Evolutionary conservation across 2,113 vertebrate genomes (phyloP).

Genomic region (Parus major): DNA sequence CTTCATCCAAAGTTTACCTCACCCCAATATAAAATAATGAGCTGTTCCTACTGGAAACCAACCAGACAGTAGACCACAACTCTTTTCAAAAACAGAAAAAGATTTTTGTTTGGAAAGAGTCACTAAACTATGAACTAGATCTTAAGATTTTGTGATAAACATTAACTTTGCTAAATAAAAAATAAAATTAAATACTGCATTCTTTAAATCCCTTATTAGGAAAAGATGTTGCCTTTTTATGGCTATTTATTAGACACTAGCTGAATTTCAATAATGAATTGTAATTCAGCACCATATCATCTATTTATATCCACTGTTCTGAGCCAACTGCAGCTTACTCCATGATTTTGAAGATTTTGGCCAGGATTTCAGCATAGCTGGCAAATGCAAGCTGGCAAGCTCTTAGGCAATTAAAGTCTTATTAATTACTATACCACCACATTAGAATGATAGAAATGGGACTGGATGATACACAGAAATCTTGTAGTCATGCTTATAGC

Average conservation of each 20-base stretch:
- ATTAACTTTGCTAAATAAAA: not conserved
- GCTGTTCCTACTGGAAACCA: not conserved
- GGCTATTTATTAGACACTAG: not conserved
- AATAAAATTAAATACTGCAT: not conserved
- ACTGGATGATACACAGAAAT: not conserved
- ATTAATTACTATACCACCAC: not conserved
- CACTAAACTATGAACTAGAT: not conserved
- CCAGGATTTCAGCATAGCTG: conserved; percentile 23
- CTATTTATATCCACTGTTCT: not conserved
- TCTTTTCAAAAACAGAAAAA: not conserved
- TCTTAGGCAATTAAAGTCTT: conserved; percentile 5
- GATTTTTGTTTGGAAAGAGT: not conserved
- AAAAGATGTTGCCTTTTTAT: conserved; percentile 1
- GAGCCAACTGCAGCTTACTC: conserved; percentile 31
- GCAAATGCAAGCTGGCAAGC: conserved; percentile 17
- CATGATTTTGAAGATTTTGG: not conserved
- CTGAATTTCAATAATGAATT: conserved; percentile 40
- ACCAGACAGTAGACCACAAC: not conserved
- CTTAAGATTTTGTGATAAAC: not conserved
- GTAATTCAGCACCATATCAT: conserved; percentile 50
- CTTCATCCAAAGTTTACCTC: not conserved
- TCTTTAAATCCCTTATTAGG: not conserved
- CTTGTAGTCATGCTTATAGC: not conserved
- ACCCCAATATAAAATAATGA: not conserved
- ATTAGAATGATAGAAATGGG: not conserved